Conservation (phyloP, 2,797 vertebrate genomes). For the Eleutherodactylus coqui region DNA sequence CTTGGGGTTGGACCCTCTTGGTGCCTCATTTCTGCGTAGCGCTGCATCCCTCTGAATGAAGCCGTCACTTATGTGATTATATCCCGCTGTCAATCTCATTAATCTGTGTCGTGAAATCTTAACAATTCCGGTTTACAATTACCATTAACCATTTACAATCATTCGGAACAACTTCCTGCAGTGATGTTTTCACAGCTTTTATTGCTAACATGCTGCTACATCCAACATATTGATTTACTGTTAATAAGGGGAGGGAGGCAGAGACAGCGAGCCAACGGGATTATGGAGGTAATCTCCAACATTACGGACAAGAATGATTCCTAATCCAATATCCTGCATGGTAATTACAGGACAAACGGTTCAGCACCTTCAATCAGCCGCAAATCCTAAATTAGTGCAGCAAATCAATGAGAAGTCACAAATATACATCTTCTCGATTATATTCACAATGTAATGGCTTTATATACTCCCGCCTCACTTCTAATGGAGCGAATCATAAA, state of each 20-base stretch:
- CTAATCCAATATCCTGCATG: slow-evolving; percentile 35
- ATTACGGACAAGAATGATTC: slow-evolving; percentile 35
- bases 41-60: background rate
- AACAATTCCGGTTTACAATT: background rate
- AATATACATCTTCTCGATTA: slow-evolving; percentile 19
- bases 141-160: background rate
- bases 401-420: slow-evolving; percentile 37
- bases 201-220: background rate
- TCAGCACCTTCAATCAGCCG: slow-evolving; percentile 35
- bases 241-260: background rate
- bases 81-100: background rate
- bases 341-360: slow-evolving; percentile 51
- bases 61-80: background rate
- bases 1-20: too few relatives aligned
- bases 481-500: slow-evolving; percentile 14
- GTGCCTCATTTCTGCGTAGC: too few relatives aligned
- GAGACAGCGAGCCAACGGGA: slow-evolving; percentile 11
- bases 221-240: slow-evolving; percentile 36
- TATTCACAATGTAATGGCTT: background rate
- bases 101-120: background rate
- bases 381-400: slow-evolving; percentile 7
- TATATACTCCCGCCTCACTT: background rate
- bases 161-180: background rate
- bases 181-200: background rate
- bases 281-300: slow-evolving; percentile 43